Percentiles rank a stretch among this genome's conserved stretches.
Conservation (phyloP, 2,797 vertebrate species). For the Lacerta viridis region DNA sequence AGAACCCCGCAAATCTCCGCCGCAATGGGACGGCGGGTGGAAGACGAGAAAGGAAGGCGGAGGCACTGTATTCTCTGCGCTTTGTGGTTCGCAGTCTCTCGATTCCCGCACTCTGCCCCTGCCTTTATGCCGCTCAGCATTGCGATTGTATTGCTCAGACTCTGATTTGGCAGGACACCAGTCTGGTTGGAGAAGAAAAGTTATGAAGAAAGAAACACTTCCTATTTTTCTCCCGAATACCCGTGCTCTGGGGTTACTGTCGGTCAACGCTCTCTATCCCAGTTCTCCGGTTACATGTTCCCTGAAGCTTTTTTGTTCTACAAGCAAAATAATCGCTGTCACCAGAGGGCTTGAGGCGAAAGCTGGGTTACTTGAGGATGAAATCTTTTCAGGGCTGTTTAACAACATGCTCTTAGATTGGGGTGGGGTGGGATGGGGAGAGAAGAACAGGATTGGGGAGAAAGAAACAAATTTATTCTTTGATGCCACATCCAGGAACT, state of each 20-base stretch:
- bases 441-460: neutral
- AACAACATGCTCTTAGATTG: accelerated
- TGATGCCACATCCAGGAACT: accelerated
- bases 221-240: neutral
- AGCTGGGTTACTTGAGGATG: constrained; percentile 60
- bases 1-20: constrained; percentile 14
- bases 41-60: too few species aligned
- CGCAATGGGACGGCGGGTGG: neutral
- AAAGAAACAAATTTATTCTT: neutral
- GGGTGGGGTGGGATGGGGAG: neutral
- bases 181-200: neutral
- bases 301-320: constrained; percentile 70
- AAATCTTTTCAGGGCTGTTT: neutral
- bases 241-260: constrained; percentile 80
- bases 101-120: neutral
- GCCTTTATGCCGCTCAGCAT: neutral
- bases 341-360: constrained; percentile 58
- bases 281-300: constrained; percentile 78
- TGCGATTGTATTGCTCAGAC: constrained; percentile 22
- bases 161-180: neutral
- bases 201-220: constrained; percentile 12
- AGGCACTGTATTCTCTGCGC: neutral
- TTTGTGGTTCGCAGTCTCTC: neutral
- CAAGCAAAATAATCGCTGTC: constrained; percentile 63
- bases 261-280: constrained; percentile 82